These are phyloP conservation scores for Ciconia boyciana DNA, from an alignment of 2,113 vertebrate genomes.

Conservation along the genomic window DNA sequence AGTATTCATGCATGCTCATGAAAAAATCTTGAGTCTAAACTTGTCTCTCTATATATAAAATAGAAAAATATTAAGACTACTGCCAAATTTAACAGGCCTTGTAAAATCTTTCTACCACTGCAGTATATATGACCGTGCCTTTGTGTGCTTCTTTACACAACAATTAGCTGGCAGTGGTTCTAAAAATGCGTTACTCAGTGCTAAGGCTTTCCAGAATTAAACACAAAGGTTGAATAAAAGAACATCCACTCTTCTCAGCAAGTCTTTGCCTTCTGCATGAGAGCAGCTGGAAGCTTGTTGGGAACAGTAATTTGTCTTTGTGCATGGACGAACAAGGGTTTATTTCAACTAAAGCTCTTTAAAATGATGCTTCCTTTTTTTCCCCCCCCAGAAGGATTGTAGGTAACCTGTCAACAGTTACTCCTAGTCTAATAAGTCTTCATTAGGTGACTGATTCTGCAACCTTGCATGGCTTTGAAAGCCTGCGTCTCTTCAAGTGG, in stretches of 20 bases:
- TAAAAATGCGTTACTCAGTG: background rate
- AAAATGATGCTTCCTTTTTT: background rate
- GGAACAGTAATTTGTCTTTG: slow-evolving; percentile 7
- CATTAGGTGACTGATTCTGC: background rate
- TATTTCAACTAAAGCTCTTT: background rate
- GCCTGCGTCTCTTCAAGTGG: background rate
- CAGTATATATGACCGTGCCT: background rate
- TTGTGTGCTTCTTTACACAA: slow-evolving; percentile 12
- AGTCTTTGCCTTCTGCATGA: background rate
- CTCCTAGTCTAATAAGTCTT: background rate
- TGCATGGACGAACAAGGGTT: background rate
- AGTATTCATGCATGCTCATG: background rate
- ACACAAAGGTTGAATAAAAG: slow-evolving; percentile 45
- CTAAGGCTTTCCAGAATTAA: slow-evolving; percentile 13
- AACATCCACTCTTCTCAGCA: background rate
- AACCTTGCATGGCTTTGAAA: background rate
- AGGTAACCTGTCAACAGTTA: background rate
- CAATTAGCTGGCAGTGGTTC: slow-evolving; percentile 29
- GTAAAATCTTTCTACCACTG: background rate
- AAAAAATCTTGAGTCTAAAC: slow-evolving; percentile 12
- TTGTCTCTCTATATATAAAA: background rate
- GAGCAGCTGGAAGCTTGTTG: background rate
- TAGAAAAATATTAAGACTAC: slow-evolving; percentile 3
- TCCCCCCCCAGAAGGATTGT: background rate
- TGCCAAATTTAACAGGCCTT: slow-evolving; percentile 1